Evolutionary conservation across 2,888 invertebrate genomes (phyloP), one percentile per base, ranked within the genome.

Genomic region (Eupithecia pulchellata): DNA sequence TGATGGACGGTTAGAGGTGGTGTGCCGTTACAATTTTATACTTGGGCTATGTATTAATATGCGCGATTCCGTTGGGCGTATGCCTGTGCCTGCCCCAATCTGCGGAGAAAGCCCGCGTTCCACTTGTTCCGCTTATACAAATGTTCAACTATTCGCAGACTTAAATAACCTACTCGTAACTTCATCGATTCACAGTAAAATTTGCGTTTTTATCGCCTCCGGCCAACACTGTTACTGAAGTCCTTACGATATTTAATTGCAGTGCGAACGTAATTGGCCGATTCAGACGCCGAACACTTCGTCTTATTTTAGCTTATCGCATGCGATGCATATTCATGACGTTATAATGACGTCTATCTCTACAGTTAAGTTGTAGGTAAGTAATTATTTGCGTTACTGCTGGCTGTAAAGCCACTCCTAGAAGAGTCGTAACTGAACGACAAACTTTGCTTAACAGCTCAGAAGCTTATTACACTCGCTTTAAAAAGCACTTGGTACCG

Each of bases 1-100:
- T 81, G 84, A 85, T 80, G 78, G 76, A 83, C 76, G 78, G 79
- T 81, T 84, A 84, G 85, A 87, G 87, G 88, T 84, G 84, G 87
- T 80, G 82, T 86, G 86, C 93, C 92, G 93, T 93, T 93, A 92
- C 89, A 86, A 89, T 90, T 88, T 90, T 88, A 91, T 90, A 88
- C 87, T 83, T 87, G 82, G 84, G 84, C 84, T 86, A 87, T 89
- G 85, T 86, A 91, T 91, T 92, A 92, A 87, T 90, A 91, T 91
- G 89, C 90, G 84, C 82, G 79, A 85, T 89, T 90, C 89, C 87
- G 89, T 89, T 89, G 85, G 84, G n/a, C n/a, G n/a, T n/a, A n/a
- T n/a, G n/a, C 84, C 82, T 80, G 84, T 29, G 66, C 79, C 79
- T 82, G 63, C 80, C 79, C 79, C 81, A 82, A 86, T 86, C 87